phyloP scores from a whole-genome alignment of 2,113 vertebrate genomes.

The Catharus minimus region DNA sequence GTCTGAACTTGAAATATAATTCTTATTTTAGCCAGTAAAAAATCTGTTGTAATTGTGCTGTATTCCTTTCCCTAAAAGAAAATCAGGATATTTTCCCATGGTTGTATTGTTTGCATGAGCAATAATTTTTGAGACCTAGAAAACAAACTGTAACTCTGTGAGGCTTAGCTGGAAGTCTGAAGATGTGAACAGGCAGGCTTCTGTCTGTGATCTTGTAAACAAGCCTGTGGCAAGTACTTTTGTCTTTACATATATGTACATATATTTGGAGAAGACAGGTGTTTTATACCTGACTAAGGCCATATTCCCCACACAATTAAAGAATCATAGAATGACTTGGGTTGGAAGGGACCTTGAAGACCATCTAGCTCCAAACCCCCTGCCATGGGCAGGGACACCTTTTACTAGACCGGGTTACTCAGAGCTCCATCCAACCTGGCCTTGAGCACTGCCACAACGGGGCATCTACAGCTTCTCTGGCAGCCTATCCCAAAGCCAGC shows the following conservation, averaged over 20 bases:
- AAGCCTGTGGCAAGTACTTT: not conserved
- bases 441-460: not conserved
- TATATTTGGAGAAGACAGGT: not conserved
- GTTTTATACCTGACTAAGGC: not conserved
- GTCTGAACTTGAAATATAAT: not conserved
- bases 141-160: not conserved
- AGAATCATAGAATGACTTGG: not conserved
- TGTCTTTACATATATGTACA: rapidly evolving
- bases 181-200: not conserved
- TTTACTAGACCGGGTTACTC: not conserved
- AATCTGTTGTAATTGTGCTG: not conserved
- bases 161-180: not conserved
- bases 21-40: not conserved
- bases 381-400: not conserved
- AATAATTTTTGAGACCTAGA: not conserved
- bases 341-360: not conserved
- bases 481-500: not conserved
- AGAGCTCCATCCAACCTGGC: not conserved
- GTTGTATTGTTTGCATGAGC: not conserved
- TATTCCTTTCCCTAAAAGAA: not conserved
- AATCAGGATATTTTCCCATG: not conserved
- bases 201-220: not conserved
- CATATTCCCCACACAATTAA: not conserved
- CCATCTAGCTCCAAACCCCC: not conserved
- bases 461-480: not conserved